These are phyloP conservation scores for Cantharis lateralis DNA, from an alignment of 2,888 invertebrate genomes.

Conservation along the genomic window DNA sequence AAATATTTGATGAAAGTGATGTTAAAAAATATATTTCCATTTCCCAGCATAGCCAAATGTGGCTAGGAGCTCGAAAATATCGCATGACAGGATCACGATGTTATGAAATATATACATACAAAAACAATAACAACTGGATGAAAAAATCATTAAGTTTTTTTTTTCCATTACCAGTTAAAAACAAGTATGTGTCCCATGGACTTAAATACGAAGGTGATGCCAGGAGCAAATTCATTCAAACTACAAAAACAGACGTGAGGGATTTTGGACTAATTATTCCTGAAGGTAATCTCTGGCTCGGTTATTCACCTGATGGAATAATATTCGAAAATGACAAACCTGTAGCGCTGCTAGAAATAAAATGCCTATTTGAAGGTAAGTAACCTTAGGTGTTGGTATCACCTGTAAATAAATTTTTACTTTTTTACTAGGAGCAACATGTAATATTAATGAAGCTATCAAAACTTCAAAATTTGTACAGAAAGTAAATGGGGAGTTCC, in stretches of 20 bases:
- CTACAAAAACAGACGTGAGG: background rate
- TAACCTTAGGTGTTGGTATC: background rate
- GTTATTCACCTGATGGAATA: background rate
- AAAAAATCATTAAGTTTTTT: background rate
- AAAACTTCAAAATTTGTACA: background rate
- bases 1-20: too few species aligned
- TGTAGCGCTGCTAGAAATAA: background rate
- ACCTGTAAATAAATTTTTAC: background rate
- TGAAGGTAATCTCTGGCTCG: too few species aligned
- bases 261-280: background rate
- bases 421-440: background rate
- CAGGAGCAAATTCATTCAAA: background rate
- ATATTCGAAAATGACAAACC: background rate
- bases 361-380: constrained; percentile 6
- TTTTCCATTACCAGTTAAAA: background rate
- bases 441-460: background rate
- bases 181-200: background rate
- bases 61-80: too few species aligned
- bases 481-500: background rate
- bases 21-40: too few species aligned
- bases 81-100: background rate
- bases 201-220: background rate
- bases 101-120: background rate
- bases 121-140: background rate
- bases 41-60: too few species aligned